A percentile compares a stretch with the other conserved stretches of the same genome.
These are phyloP conservation scores for Ammodytes marinus DNA, from an alignment of 2,113 vertebrate species.

Conservation along the genomic window DNA sequence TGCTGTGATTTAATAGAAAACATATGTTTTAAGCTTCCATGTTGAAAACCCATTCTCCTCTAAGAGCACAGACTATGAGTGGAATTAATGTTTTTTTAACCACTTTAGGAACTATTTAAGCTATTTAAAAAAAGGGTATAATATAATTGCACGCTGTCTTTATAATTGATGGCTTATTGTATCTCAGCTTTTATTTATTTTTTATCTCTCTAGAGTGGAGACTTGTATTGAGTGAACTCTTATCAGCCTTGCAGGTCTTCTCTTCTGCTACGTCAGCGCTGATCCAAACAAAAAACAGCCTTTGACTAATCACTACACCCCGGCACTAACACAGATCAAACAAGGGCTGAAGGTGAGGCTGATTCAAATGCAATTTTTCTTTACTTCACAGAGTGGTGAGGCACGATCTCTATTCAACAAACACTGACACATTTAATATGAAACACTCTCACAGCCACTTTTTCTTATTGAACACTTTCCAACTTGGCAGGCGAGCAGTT, in stretches of 20 bases:
- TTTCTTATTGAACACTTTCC: constrained; percentile 73
- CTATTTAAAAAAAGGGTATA: constrained; percentile 36
- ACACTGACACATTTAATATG: constrained; percentile 72
- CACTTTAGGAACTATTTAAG: constrained; percentile 49
- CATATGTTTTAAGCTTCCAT: neutral
- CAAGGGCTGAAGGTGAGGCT: constrained; percentile 64
- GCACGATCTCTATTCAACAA: constrained; percentile 66
- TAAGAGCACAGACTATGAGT: neutral
- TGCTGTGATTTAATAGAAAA: neutral
- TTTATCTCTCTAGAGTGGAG: constrained; percentile 44
- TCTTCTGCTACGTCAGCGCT: constrained; percentile 35
- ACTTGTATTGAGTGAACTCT: constrained; percentile 39
- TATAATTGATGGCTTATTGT: constrained; percentile 51
- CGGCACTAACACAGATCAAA: constrained; percentile 52
- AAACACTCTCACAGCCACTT: constrained; percentile 68
- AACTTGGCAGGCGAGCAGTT: constrained; percentile 68
- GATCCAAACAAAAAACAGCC: constrained; percentile 55
- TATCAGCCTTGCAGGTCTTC: constrained; percentile 33
- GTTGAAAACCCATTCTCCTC: neutral
- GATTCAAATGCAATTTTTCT: constrained; percentile 64
- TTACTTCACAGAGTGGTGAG: constrained; percentile 50
- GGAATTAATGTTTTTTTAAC: constrained; percentile 31
- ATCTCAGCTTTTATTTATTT: constrained; percentile 41
- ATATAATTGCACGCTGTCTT: constrained; percentile 23
- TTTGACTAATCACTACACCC: constrained; percentile 59